Evolutionary conservation across 2,888 invertebrate genomes (phyloP), one percentile per base, ranked within the genome.

Genomic region (Sacculina carcini): DNA sequence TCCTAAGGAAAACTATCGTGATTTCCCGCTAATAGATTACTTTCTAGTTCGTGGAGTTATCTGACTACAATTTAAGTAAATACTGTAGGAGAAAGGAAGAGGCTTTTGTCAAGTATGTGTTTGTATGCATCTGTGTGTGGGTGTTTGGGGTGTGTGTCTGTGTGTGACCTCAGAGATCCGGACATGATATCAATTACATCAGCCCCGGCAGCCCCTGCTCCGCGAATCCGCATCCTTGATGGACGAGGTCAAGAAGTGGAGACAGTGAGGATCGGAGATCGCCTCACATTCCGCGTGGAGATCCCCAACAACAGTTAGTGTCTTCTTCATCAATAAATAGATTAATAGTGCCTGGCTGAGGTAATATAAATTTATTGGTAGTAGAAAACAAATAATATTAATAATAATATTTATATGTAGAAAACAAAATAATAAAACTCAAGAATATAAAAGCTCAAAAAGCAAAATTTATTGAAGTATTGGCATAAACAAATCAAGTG

Each of bases 161-260:
- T n/a, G n/a, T n/a, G n/a, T n/a, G n/a, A n/a, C n/a, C n/a, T 19
- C 68, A 79, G 83, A 65, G 89, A 89, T 69, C 87, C 87, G 54
- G 89, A 89, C 68, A 89, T 86, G 80, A 87, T 89, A 63, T 86
- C 86, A 63, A 87, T 89, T 65, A 89, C 87, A 28, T 86, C 87
- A 32, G 86, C 89, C 19, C 89, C 89, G 1, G 87, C 87, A 69
- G 89, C 89, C 24, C 89, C 89, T 44, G 82, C 89, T 58, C 89
- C 89, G 62, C 80, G 85, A 62, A 89, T 89, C 62, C 78, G 85
- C 58, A 89, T 89, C 62, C 71, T 89, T 67, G 87, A 89, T 66
- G 77, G 77, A 55, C 75, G 80, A 58, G 75, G 78, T 58, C 75
- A 84, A 53, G 89, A 89, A 67, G 89, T 89, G 55, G 87, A 87